These are phyloP conservation scores for Ips nitidus DNA, from an alignment of 1,140 invertebrate genomes.

Conservation along the genomic window DNA sequence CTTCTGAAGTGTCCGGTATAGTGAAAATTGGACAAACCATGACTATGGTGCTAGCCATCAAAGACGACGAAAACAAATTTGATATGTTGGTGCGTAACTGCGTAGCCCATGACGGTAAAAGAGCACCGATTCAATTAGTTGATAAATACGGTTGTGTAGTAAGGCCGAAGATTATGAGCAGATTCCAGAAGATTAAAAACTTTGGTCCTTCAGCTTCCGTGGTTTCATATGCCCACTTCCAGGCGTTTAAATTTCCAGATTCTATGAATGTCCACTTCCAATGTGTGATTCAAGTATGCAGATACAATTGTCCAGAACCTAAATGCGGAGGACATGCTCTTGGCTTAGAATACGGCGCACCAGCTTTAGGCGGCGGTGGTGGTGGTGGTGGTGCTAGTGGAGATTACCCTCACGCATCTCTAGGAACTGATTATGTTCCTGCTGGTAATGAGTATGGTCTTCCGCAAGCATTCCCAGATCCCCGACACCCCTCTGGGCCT, in stretches of 20 bases:
- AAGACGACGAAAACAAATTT: conserved; percentile 94
- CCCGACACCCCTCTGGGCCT: conserved; percentile 77
- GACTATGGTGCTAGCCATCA: conserved; percentile 94
- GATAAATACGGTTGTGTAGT: conserved; percentile 91
- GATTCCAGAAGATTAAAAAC: conserved; percentile 95
- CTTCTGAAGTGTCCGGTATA: conserved; percentile 90
- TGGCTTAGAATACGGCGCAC: conserved; percentile 67
- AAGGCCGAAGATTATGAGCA: conserved; percentile 90
- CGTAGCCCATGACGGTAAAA: conserved; percentile 90
- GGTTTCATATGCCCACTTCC: conserved; percentile 93
- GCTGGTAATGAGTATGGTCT: conserved; percentile 69
- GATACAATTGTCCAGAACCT: conserved; percentile 90
- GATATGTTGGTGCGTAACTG: conserved; percentile 94
- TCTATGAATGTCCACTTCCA: conserved; percentile 98
- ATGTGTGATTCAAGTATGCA: conserved; percentile 92
- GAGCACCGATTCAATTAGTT: conserved; percentile 88
- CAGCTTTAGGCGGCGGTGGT: conserved; percentile 61
- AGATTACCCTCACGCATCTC: conserved; percentile 66
- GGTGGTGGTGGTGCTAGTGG: conserved; percentile 58
- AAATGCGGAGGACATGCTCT: conserved; percentile 73
- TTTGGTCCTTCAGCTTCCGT: conserved; percentile 92
- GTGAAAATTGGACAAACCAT: conserved; percentile 95
- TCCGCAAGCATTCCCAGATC: conserved; percentile 78
- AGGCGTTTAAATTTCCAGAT: conserved; percentile 95
- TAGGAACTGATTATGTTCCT: conserved; percentile 69